phyloP scores from a whole-genome alignment of 2,113 vertebrate genomes.

The Thymallus thymallus region DNA sequence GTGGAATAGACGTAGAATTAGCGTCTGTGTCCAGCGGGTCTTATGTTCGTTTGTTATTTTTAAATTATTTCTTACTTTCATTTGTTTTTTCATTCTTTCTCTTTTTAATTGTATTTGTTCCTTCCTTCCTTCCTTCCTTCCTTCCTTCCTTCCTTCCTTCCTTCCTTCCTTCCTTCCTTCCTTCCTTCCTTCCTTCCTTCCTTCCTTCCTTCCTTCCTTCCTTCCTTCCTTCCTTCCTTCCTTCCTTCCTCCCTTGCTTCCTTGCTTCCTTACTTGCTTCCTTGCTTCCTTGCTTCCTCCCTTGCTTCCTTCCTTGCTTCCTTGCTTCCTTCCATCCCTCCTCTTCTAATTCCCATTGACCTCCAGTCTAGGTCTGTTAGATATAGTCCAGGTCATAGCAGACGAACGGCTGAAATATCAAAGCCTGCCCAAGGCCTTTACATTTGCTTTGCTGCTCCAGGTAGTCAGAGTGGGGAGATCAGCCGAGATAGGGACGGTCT shows the following conservation, averaged over 20 bases:
- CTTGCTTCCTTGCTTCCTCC: slow-evolving; percentile 13
- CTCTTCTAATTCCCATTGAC: slow-evolving; percentile 67
- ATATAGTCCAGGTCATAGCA: slow-evolving; percentile 72
- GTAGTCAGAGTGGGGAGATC: slow-evolving; percentile 60
- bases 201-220: slow-evolving; percentile 14
- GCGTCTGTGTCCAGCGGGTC: too few species aligned
- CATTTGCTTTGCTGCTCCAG: slow-evolving; percentile 71
- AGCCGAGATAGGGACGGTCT: slow-evolving; percentile 36
- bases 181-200: slow-evolving; percentile 16
- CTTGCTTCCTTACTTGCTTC: too few species aligned
- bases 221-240: slow-evolving; percentile 12
- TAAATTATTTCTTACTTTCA: background rate
- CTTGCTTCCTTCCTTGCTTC: slow-evolving; percentile 11
- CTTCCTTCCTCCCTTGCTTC: too few species aligned
- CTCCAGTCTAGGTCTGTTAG: slow-evolving; percentile 75
- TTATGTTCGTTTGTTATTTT: background rate
- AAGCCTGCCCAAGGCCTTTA: slow-evolving; percentile 76
- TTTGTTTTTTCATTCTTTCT: background rate
- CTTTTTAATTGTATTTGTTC: background rate
- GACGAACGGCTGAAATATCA: slow-evolving; percentile 77
- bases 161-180: slow-evolving; percentile 13
- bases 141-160: slow-evolving; percentile 8
- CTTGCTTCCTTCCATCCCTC: background rate
- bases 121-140: background rate
- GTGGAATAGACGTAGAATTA: too few species aligned